Evolutionary conservation across 2,113 vertebrate species (phyloP).

Genomic region (Barnardius zonarius): DNA sequence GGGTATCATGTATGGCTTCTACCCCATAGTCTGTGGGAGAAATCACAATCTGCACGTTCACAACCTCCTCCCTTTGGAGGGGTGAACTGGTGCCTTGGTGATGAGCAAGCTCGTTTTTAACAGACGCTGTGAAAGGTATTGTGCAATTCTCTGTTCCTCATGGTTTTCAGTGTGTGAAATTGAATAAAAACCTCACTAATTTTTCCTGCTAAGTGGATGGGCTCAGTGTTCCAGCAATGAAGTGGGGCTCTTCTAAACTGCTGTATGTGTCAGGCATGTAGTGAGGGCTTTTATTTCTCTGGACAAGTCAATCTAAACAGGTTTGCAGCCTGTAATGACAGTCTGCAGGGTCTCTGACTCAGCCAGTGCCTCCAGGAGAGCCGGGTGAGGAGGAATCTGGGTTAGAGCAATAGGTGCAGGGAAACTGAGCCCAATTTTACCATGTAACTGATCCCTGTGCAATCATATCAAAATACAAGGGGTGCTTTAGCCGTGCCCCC

Average conservation of each 20-base stretch:
- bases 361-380: not conserved
- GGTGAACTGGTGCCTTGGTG: rapidly evolving
- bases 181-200: not conserved
- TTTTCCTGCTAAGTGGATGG: not conserved
- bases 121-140: not conserved
- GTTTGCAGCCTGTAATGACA: not conserved
- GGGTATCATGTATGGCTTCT: not conserved
- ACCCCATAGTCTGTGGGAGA: not conserved
- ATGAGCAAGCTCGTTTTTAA: not conserved
- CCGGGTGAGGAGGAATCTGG: not conserved
- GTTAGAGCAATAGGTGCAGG: not conserved
- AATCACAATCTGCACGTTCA: rapidly evolving
- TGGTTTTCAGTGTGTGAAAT: not conserved
- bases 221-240: not conserved
- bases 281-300: not conserved
- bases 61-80: not conserved
- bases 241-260: not conserved
- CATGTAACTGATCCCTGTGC: not conserved
- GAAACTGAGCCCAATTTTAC: not conserved
- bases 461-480: not conserved
- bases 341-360: not conserved
- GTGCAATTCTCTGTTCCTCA: not conserved
- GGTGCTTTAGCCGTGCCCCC: not conserved
- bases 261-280: rapidly evolving
- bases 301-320: not conserved